phyloP scores from a whole-genome alignment of 2,113 vertebrate species.

The Seriola aureovittata region DNA sequence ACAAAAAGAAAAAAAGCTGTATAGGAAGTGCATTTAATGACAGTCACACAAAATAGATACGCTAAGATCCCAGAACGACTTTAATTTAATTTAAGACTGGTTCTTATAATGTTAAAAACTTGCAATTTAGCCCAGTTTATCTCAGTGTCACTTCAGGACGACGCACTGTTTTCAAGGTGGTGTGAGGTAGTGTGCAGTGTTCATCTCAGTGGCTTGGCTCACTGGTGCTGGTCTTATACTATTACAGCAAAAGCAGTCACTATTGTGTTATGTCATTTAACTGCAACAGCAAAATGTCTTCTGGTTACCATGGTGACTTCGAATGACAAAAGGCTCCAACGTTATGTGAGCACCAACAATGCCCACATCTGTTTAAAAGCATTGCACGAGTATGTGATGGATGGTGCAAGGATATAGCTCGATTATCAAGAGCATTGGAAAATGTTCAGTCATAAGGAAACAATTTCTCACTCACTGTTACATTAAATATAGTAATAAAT shows the following conservation, averaged over 20 bases:
- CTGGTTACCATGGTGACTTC: slow-evolving; percentile 35
- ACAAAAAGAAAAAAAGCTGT: not conserved
- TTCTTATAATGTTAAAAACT: not conserved
- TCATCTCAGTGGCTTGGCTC: not conserved
- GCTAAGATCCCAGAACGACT: not conserved
- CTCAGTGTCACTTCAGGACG: too few species aligned
- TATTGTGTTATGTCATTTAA: not conserved
- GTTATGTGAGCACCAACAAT: slow-evolving; percentile 17
- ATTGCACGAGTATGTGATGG: not conserved
- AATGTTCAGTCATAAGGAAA: not conserved
- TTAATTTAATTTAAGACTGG: not conserved
- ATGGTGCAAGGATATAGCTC: not conserved
- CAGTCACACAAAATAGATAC: not conserved
- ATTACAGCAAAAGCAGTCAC: not conserved
- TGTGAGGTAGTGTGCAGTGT: not conserved
- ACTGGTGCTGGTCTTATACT: not conserved
- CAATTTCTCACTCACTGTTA: not conserved
- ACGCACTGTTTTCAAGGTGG: not conserved
- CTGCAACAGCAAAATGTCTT: slow-evolving; percentile 16
- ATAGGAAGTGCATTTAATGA: not conserved
- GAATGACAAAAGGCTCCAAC: not conserved
- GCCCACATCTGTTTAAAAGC: not conserved
- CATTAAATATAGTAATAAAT: not conserved
- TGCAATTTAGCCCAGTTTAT: too few species aligned
- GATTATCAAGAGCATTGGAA: not conserved